Conservation (phyloP, 2,113 vertebrate genomes). For the Hepsetus odoe region DNA sequence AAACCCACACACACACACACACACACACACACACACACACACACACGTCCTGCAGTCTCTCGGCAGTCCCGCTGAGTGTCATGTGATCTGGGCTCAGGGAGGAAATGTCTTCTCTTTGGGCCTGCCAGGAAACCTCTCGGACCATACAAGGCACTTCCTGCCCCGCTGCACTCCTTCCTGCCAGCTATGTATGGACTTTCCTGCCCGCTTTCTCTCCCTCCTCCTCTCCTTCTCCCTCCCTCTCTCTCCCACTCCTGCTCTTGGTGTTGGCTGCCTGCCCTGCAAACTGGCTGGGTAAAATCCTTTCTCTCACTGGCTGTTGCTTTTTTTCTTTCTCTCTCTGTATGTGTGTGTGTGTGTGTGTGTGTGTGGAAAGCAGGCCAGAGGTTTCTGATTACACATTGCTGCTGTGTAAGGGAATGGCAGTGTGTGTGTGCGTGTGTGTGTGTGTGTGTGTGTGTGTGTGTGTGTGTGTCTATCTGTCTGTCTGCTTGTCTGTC, state of each 20-base stretch:
- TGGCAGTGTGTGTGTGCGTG: conserved; percentile 32
- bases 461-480: conserved; percentile 10
- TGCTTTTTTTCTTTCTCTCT: conserved; percentile 32
- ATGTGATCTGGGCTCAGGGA: conserved; percentile 75
- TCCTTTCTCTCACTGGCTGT: conserved; percentile 55
- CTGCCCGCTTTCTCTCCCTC: conserved; percentile 64
- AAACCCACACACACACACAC: conserved; percentile 45
- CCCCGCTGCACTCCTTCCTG: conserved; percentile 79
- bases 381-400: conserved; percentile 60
- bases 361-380: conserved; percentile 52
- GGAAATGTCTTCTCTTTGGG: conserved; percentile 77
- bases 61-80: conserved; percentile 64
- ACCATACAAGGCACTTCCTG: conserved; percentile 83
- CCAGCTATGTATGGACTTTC: conserved; percentile 83
- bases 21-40: conserved; percentile 44
- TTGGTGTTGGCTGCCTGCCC: conserved; percentile 72
- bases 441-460: conserved; percentile 20
- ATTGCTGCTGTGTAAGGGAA: conserved; percentile 56
- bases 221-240: conserved; percentile 46
- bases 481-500: neutral
- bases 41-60: conserved; percentile 68
- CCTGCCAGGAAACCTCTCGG: conserved; percentile 76
- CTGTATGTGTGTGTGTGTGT: conserved; percentile 32
- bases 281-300: conserved; percentile 72
- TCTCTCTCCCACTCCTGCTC: conserved; percentile 60